Evolutionary conservation across 2,113 vertebrate genomes (phyloP).

Genomic region (Perca flavescens): DNA sequence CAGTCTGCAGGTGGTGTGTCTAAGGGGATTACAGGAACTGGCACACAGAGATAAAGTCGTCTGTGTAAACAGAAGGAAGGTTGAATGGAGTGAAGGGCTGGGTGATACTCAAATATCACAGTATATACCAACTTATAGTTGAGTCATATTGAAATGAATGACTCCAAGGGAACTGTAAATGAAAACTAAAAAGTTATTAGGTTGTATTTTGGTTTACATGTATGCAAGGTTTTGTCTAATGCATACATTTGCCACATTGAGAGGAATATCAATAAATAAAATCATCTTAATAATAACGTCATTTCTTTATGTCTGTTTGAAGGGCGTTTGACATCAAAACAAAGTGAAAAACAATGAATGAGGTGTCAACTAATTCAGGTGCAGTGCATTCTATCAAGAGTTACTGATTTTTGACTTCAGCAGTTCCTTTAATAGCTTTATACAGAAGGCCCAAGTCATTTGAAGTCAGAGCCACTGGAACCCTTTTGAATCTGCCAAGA

Average conservation of each 20-base stretch:
- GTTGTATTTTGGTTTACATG: background rate
- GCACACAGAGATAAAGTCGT: slow-evolving; percentile 47
- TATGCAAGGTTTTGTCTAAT: background rate
- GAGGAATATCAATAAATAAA: background rate
- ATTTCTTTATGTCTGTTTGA: background rate
- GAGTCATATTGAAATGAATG: background rate
- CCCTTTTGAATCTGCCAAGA: slow-evolving; percentile 13
- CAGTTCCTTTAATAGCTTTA: slow-evolving; percentile 16
- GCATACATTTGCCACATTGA: background rate
- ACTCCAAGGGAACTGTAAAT: background rate
- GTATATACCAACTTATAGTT: background rate
- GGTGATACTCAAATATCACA: background rate
- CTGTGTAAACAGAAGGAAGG: slow-evolving; percentile 22
- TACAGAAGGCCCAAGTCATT: slow-evolving; percentile 5
- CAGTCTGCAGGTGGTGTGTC: slow-evolving; percentile 62
- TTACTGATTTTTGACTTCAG: slow-evolving; percentile 34
- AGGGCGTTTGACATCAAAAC: background rate
- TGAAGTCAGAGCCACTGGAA: slow-evolving; percentile 17
- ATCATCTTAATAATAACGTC: background rate
- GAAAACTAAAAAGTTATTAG: background rate
- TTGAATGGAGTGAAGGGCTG: background rate
- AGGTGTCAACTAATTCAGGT: background rate
- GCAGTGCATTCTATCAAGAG: background rate
- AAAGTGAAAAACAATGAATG: slow-evolving; percentile 1
- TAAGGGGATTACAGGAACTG: slow-evolving; percentile 79